A percentile compares a stretch with the other conserved stretches of the same genome.
Evolutionary conservation across 2,888 invertebrate genomes (phyloP).

Genomic region (Meganola albula): DNA sequence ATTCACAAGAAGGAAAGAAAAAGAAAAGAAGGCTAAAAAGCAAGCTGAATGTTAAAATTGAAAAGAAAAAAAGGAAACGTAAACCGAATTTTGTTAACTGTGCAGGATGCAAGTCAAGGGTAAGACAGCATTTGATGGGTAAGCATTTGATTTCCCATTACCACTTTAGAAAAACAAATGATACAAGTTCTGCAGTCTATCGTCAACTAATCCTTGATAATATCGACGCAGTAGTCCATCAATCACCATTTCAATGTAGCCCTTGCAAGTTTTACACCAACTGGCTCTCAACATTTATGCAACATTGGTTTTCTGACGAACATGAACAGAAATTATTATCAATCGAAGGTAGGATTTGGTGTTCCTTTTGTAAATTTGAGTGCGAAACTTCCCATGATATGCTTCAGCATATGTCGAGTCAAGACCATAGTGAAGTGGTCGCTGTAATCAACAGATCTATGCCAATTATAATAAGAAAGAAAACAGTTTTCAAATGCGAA

Average conservation of each 20-base stretch:
- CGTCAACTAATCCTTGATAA: constrained; percentile 84
- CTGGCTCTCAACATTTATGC: constrained; percentile 81
- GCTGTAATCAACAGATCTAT: constrained; percentile 87
- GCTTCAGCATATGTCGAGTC: constrained; percentile 81
- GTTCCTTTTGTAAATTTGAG: constrained; percentile 85
- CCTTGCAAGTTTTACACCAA: constrained; percentile 92
- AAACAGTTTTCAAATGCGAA: constrained; percentile 79
- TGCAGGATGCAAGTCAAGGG: constrained; percentile 83
- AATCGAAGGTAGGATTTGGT: constrained; percentile 81
- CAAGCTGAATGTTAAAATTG: constrained; percentile 37
- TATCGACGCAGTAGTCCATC: constrained; percentile 86
- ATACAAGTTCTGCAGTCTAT: constrained; percentile 74
- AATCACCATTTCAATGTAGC: constrained; percentile 91
- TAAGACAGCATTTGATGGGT: constrained; percentile 83
- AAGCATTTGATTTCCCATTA: constrained; percentile 92
- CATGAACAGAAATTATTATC: constrained; percentile 74
- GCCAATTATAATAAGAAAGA: constrained; percentile 86
- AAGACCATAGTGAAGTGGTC: constrained; percentile 84
- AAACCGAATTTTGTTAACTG: constrained; percentile 80
- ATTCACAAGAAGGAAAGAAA: constrained; percentile 42
- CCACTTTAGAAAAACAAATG: constrained; percentile 85
- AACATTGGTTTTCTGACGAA: constrained; percentile 84
- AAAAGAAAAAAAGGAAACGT: constrained; percentile 70
- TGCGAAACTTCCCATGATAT: constrained; percentile 80
- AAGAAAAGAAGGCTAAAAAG: constrained; percentile 26